phyloP scores from a whole-genome alignment of 2,888 invertebrate species.

The Ormyrus nitidulus region DNA sequence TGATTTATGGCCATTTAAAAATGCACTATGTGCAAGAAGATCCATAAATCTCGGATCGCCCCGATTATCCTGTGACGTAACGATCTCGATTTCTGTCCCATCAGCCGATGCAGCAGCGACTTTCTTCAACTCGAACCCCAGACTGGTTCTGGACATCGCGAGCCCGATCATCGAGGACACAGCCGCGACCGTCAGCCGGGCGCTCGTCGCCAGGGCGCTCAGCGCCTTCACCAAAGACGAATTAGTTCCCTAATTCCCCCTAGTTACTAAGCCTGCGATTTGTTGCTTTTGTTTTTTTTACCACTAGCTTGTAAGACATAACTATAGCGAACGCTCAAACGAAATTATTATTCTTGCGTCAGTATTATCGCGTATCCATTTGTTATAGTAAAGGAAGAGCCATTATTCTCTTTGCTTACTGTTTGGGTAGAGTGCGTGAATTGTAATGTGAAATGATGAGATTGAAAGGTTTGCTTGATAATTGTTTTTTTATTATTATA shows the following conservation, averaged over 20 bases:
- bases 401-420: neutral
- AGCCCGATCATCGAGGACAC: constrained; percentile 84
- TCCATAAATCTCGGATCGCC: too few species aligned
- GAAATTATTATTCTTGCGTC: too few species aligned
- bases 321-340: too few species aligned
- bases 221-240: constrained; percentile 79
- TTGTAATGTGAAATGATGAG: neutral
- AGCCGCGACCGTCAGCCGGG: constrained; percentile 79
- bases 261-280: constrained; percentile 1
- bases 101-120: constrained; percentile 82
- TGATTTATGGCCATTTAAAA: too few species aligned
- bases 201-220: constrained; percentile 79
- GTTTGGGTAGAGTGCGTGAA: neutral
- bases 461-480: constrained; percentile 1
- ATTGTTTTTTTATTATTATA: constrained; percentile 9
- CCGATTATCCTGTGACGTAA: too few species aligned
- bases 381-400: neutral
- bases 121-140: constrained; percentile 84
- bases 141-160: constrained; percentile 81
- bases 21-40: too few species aligned
- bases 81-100: too few species aligned
- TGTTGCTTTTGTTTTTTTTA: constrained; percentile 1
- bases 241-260: constrained; percentile 72
- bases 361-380: neutral
- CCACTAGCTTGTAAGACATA: too few species aligned